phyloP scores from a whole-genome alignment of 1,140 invertebrate species.

The Aethina tumida region DNA sequence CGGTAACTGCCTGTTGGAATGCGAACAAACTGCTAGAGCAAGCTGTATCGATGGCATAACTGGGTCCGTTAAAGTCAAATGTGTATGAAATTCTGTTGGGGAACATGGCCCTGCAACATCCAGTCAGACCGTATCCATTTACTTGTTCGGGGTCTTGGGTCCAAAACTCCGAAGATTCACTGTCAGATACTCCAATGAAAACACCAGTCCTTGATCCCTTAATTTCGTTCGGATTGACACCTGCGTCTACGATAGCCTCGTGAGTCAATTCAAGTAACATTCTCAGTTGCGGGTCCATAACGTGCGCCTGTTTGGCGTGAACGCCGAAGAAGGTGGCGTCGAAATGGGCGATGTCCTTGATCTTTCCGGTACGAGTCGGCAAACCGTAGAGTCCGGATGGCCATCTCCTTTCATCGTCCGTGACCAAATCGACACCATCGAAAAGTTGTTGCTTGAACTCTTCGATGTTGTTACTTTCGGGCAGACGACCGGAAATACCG shows the following conservation, averaged over 20 bases:
- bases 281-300: conserved; percentile 92
- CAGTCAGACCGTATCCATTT: conserved; percentile 87
- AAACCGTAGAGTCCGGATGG: conserved; percentile 66
- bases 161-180: conserved; percentile 80
- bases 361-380: conserved; percentile 75
- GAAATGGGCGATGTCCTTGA: conserved; percentile 80
- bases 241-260: conserved; percentile 91
- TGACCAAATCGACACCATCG: conserved; percentile 79
- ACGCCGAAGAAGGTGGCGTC: conserved; percentile 92
- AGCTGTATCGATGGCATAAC: conserved; percentile 88
- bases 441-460: conserved; percentile 84
- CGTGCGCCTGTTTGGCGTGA: conserved; percentile 84
- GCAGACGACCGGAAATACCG: conserved; percentile 83
- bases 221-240: conserved; percentile 70
- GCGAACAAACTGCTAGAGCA: conserved; percentile 90
- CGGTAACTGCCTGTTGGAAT: conserved; percentile 72
- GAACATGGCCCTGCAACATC: conserved; percentile 91
- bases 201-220: conserved; percentile 81
- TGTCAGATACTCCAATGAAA: conserved; percentile 78
- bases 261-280: conserved; percentile 87
- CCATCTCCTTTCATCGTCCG: conserved; percentile 78
- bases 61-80: conserved; percentile 87
- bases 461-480: conserved; percentile 76
- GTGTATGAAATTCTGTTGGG: conserved; percentile 91
- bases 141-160: conserved; percentile 61